Conservation (phyloP, 2,113 vertebrate genomes). For the Mixornis gularis region DNA sequence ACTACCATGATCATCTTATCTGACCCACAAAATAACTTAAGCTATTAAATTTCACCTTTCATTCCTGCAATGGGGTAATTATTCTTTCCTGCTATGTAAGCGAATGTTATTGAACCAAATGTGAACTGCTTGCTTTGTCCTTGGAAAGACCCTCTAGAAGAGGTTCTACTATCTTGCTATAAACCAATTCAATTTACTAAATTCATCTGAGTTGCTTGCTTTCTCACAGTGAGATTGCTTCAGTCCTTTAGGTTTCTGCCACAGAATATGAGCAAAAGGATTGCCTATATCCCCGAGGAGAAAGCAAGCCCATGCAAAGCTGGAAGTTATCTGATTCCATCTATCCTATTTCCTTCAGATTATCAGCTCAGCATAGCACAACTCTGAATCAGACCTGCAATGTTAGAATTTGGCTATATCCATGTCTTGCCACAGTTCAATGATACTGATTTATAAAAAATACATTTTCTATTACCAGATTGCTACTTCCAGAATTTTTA, state of each 20-base stretch:
- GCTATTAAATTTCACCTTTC: not conserved
- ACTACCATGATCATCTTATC: not conserved
- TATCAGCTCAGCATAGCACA: not conserved
- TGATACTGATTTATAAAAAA: not conserved
- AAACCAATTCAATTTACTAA: not conserved
- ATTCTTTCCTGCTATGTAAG: not conserved
- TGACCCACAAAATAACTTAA: not conserved
- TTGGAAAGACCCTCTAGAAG: conserved; percentile 26
- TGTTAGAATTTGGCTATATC: not conserved
- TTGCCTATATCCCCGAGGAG: not conserved
- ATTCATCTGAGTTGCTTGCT: not conserved
- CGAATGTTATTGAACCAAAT: not conserved
- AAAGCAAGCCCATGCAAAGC: not conserved
- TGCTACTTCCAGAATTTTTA: not conserved
- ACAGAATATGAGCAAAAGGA: not conserved
- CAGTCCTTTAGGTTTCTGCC: not conserved
- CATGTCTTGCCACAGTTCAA: not conserved
- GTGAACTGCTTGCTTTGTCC: conserved; percentile 1
- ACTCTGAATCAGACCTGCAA: not conserved
- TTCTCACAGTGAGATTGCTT: not conserved
- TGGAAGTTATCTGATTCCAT: not conserved
- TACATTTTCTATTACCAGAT: not conserved
- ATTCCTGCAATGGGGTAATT: not conserved
- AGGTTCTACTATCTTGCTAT: not conserved
- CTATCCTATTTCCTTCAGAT: not conserved